Percentiles rank a stretch among this genome's conserved stretches.
phyloP scores from a whole-genome alignment of 92 coral and sea anemone species.

The Bergia sp. region DNA sequence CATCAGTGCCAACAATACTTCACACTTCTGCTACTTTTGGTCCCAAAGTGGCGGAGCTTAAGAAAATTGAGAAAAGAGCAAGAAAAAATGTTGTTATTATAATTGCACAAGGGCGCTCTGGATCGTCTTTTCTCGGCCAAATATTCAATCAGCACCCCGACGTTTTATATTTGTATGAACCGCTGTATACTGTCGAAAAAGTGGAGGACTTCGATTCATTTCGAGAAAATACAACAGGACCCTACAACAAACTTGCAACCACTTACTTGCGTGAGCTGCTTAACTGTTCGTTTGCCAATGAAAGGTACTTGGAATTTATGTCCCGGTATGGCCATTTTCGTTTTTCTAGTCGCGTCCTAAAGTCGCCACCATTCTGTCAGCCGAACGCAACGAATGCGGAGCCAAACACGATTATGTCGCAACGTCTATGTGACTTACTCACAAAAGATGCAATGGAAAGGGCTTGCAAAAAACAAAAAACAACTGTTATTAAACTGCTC shows the following conservation, averaged over 20 bases:
- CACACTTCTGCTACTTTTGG: not conserved
- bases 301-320: constrained; percentile 25
- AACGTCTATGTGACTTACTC: constrained; percentile 25
- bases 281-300: constrained; percentile 34
- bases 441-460: constrained; percentile 19
- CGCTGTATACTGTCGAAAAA: constrained; percentile 16
- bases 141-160: constrained; percentile 31
- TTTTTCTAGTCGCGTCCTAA: constrained; percentile 30
- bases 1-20: not conserved
- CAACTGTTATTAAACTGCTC: constrained; percentile 32
- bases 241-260: not conserved
- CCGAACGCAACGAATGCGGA: not conserved
- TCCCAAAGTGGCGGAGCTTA: not conserved
- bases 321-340: constrained; percentile 35
- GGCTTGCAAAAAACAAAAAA: constrained; percentile 17
- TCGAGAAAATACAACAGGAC: constrained; percentile 1
- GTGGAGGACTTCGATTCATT: constrained; percentile 32
- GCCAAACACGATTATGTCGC: not conserved
- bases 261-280: constrained; percentile 8
- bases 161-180: constrained; percentile 27
- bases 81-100: constrained; percentile 8
- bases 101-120: constrained; percentile 36
- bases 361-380: constrained; percentile 29
- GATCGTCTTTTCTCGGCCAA: constrained; percentile 33
- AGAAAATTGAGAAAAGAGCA: not conserved